Base-by-base conservation (phyloP, 2,888 invertebrate species). In the Microplitis deprimator region DNA sequence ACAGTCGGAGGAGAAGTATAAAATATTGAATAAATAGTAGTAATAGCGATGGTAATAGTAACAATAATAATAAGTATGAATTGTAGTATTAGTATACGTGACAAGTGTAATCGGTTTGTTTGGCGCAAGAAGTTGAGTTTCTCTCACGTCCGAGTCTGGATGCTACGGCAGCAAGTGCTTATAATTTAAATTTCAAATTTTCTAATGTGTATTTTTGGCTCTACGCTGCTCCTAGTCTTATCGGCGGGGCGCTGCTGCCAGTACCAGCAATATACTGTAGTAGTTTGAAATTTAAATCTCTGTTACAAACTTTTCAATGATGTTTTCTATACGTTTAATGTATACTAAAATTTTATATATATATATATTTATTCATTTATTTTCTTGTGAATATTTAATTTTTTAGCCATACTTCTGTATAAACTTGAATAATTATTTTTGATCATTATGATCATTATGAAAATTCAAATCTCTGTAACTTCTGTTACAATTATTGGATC, bases 201-300 rank as follows among this genome's bases (percentile, higher is more conserved):
- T 82, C 86, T 88, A 89, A 88, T 88, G 88, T 88, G 86, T 88
- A 89, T 89, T 89, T 89, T 88, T 88, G 84, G 84, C 78, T 75
- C 69, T 41, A 75, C 79, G 79, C 79, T 68, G 80, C 71, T 77
- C 73, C 75, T 76, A 72, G 81, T 82, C 85, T 87, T 87, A 87
- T 87, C 87, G 84, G 80, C 77, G 74, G 73, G 76, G 59, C 71
- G 73, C 77, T 79, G 29, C 13, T 50, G 50, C 13, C 10, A 50
- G 13, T 50, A 8, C 50, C 50, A 13, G 13, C 13, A 8, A 50
- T 50, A 13, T 50, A 13, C 50, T 50, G 4, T 8, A 50, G 76
- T 79, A 83, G 83, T 87, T 88, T 88, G 87, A 87, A 88, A 87
- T 88, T 88, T 87, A 89, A 88, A 88, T 88, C 69, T 68, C 41